Conservation (phyloP, 2,888 invertebrate species). For the Caenorhabditis sp. region DNA sequence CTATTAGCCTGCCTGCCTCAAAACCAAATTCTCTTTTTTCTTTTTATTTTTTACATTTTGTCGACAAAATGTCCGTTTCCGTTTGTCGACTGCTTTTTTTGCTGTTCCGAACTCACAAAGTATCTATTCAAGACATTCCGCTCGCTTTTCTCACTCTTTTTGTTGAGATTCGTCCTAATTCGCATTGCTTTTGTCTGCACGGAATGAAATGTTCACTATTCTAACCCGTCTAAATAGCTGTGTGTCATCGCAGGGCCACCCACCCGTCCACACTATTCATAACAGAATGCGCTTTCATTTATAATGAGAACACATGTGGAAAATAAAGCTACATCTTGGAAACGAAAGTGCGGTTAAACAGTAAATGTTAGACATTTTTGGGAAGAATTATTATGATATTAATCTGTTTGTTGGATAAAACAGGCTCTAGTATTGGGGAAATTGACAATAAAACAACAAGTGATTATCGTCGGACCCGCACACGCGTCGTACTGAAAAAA, state of each 20-base stretch:
- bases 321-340: too few species aligned
- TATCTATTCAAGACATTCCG: not conserved
- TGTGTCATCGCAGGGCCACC: too few species aligned
- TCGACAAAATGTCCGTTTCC: not conserved
- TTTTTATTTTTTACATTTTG: not conserved
- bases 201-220: slow-evolving; percentile 7
- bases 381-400: too few species aligned
- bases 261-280: too few species aligned
- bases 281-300: too few species aligned
- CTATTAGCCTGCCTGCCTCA: slow-evolving; percentile 3
- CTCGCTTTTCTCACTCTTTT: too few species aligned
- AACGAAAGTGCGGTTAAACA: too few species aligned
- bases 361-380: too few species aligned
- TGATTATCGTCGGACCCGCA: slow-evolving; percentile 16
- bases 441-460: slow-evolving; percentile 10
- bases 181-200: slow-evolving; percentile 15
- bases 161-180: not conserved
- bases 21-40: not conserved
- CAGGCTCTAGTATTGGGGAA: too few species aligned
- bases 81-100: not conserved
- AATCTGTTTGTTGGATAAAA: too few species aligned
- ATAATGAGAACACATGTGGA: too few species aligned
- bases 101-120: not conserved
- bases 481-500: slow-evolving; percentile 34
- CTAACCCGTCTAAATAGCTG: too few species aligned